Conservation (phyloP, 2,113 vertebrate species). For the Melospiza georgiana region DNA sequence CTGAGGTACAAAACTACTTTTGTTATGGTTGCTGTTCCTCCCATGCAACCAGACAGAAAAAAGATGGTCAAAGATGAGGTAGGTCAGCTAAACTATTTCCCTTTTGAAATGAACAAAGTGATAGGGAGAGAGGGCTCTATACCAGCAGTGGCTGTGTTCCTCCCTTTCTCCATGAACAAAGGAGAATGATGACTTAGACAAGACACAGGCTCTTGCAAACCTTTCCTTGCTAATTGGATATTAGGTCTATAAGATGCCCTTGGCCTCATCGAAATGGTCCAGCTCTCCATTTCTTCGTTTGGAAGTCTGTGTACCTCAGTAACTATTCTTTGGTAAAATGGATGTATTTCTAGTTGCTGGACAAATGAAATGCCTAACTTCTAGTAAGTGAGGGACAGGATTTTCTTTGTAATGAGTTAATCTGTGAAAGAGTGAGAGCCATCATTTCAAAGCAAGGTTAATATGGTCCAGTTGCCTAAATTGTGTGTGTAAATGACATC, state of each 20-base stretch:
- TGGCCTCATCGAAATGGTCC: neutral
- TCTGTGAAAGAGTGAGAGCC: neutral
- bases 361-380: neutral
- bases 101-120: rapidly evolving
- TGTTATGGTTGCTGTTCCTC: neutral
- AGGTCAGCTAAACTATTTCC: neutral
- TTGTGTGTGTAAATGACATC: neutral
- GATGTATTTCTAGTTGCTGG: neutral
- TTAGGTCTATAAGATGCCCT: neutral
- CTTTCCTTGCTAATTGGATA: neutral
- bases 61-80: neutral
- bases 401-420: neutral
- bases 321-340: neutral
- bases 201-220: neutral
- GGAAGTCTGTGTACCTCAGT: neutral
- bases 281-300: neutral
- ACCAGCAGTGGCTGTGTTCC: neutral
- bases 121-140: neutral
- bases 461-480: neutral
- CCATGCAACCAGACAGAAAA: neutral
- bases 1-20: neutral
- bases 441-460: neutral
- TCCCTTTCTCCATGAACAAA: neutral
- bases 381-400: neutral
- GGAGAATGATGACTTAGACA: neutral